A percentile compares a stretch with the other conserved stretches of the same genome.
Evolutionary conservation across 2,113 vertebrate species (phyloP).

Genomic region (Nyctereutes procyonoides): DNA sequence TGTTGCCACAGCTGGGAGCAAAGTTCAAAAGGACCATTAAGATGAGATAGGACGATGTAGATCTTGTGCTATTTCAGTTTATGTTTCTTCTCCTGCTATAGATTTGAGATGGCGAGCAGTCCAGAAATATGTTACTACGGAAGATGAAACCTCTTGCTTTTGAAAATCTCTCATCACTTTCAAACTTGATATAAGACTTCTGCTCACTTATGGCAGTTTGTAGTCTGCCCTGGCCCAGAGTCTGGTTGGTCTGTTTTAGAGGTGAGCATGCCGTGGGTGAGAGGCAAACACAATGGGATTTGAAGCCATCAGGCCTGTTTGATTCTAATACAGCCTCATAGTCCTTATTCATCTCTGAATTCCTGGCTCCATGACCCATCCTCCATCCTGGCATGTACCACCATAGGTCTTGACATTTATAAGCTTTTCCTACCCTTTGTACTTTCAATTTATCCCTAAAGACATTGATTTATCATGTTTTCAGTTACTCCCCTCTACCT

Average conservation of each 20-base stretch:
- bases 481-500: not conserved
- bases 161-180: not conserved
- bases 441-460: not conserved
- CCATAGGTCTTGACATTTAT: not conserved
- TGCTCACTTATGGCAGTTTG: not conserved
- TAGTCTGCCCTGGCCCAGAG: not conserved
- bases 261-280: not conserved
- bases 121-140: not conserved
- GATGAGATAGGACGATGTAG: not conserved
- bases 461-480: not conserved
- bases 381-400: not conserved
- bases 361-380: not conserved
- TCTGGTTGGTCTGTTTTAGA: not conserved
- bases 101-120: not conserved
- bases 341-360: not conserved
- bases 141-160: not conserved
- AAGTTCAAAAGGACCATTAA: not conserved
- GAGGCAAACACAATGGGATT: not conserved
- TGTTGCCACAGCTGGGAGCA: not conserved
- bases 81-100: not conserved
- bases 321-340: not conserved
- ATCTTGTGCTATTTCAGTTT: not conserved
- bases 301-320: not conserved
- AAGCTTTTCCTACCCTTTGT: not conserved
- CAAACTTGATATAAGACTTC: not conserved